phyloP scores from a whole-genome alignment of 2,113 vertebrate species.

The Sigmodon hispidus region DNA sequence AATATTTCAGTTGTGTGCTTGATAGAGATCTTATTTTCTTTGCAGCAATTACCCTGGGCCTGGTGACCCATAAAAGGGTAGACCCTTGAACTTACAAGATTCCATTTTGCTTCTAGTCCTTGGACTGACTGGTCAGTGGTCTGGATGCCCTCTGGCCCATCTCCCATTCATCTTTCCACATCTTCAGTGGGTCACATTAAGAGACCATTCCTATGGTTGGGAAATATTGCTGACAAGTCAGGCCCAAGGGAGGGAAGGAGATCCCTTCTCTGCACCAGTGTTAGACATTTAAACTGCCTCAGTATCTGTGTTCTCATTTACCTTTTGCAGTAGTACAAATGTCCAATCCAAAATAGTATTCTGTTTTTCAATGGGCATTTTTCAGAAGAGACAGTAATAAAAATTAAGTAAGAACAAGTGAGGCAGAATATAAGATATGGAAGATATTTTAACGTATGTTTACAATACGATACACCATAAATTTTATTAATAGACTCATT shows the following conservation, averaged over 20 bases:
- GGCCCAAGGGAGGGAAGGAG: not conserved
- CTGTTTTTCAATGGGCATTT: not conserved
- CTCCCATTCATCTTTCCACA: not conserved
- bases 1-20: not conserved
- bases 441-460: not conserved
- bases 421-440: not conserved
- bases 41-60: constrained; percentile 8
- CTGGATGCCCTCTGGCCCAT: constrained; percentile 21
- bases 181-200: not conserved
- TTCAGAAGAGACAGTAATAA: not conserved
- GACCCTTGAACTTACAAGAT: not conserved
- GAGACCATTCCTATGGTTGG: not conserved
- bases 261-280: not conserved
- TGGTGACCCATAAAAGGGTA: constrained; percentile 54
- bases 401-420: not conserved
- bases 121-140: not conserved
- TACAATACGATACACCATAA: not conserved
- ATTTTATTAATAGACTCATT: not conserved
- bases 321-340: not conserved
- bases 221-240: constrained; percentile 5
- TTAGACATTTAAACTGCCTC: not conserved
- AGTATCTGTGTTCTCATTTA: not conserved
- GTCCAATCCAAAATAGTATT: not conserved
- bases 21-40: constrained; percentile 22
- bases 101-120: constrained; percentile 2